Percentiles rank a stretch among this genome's conserved stretches.
phyloP scores from a whole-genome alignment of 2,888 invertebrate species.

The Phrixothrix hirtus region DNA sequence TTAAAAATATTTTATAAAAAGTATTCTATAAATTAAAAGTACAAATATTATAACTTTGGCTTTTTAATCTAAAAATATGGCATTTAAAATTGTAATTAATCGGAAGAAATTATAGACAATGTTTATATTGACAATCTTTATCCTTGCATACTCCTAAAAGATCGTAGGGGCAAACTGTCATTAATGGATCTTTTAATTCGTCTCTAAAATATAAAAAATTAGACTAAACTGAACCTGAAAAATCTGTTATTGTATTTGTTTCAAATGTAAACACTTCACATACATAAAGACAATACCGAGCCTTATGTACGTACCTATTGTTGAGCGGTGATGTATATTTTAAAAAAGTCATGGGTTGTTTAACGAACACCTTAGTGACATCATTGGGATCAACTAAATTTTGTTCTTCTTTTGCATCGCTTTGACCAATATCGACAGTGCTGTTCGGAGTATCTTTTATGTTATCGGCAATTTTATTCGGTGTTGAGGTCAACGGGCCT shows the following conservation, averaged over 20 bases:
- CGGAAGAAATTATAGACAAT: conserved; percentile 35
- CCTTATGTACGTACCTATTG: conserved; percentile 37
- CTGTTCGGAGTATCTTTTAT: neutral
- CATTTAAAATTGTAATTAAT: conserved; percentile 5
- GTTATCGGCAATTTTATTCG: conserved; percentile 1
- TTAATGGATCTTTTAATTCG: conserved; percentile 45
- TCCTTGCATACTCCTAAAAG: conserved; percentile 52
- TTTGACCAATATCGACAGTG: neutral
- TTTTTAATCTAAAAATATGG: conserved; percentile 23
- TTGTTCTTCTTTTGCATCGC: conserved; percentile 3
- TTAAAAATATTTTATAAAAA: neutral
- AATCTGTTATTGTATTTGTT: neutral
- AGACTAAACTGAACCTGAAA: neutral
- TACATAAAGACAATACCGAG: no score
- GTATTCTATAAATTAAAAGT: neutral
- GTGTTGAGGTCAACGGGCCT: conserved; percentile 5
- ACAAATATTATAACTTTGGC: conserved; percentile 21
- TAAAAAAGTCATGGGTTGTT: conserved; percentile 30
- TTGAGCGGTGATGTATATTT: conserved; percentile 51
- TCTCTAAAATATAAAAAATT: conserved; percentile 31
- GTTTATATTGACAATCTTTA: conserved; percentile 50
- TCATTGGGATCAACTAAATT: conserved; percentile 24
- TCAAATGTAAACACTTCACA: no score
- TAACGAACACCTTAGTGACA: conserved; percentile 22
- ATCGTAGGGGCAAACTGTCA: conserved; percentile 52